Evolutionary conservation across 2,888 invertebrate genomes (phyloP), one percentile per base, ranked within the genome.

Genomic region (Parelbella ahira): DNA sequence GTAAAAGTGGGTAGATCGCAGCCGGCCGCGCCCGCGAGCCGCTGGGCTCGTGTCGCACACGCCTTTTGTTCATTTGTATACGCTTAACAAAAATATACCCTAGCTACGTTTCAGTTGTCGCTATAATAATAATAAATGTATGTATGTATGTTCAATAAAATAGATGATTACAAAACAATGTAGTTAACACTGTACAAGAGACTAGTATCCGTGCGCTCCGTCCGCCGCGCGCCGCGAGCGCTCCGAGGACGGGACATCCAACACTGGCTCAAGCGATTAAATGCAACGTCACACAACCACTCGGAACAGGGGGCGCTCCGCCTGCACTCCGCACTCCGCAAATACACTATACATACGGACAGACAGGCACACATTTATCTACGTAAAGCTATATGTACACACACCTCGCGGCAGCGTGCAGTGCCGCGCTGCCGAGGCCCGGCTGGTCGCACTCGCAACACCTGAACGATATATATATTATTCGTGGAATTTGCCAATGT

Each of bases 21-120:
- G 24, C 34, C 24, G 9, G 8, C 34, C 24, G 34, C 18, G 15
- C 4, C 18, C 24, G 10, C 24, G 10, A 34, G 18, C n/a, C n/a
- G n/a, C n/a, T n/a, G n/a, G n/a, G n/a, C n/a, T n/a, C n/a, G n/a
- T n/a, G n/a, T n/a, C n/a, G n/a, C n/a, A n/a, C n/a, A n/a, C n/a
- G n/a, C n/a, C n/a, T n/a, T n/a, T n/a, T n/a, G n/a, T n/a, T n/a
- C n/a, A n/a, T 20, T 60, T 67, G 69, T 73, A 73, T 69, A 74
- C 63, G 67, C 69, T 66, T 77, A 81, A 82, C 76, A 80, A 80
- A 77, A 80, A 79, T 79, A 82, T 75, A 77, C 65, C 65, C 72
- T 72, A 77, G 68, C 75, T 77, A 80, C 65, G 56, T 63, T 58
- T 62, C 60, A 60, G 58, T 67, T 63, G 57, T 47, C 45, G 57